phyloP scores from a whole-genome alignment of 2,888 invertebrate genomes.

The Sinotaia quadrata region DNA sequence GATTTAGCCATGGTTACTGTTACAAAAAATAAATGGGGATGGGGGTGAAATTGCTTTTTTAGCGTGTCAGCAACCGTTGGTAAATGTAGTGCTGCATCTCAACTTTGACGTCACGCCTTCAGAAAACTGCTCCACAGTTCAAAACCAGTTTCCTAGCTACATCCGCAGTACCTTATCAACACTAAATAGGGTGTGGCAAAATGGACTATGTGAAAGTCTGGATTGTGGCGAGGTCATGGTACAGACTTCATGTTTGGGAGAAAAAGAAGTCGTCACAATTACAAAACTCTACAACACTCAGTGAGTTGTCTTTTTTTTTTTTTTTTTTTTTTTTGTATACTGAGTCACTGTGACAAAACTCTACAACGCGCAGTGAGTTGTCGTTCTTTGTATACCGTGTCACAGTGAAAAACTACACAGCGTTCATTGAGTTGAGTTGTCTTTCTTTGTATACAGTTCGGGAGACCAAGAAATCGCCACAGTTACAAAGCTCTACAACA shows the following conservation, averaged over 20 bases:
- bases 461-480: no score
- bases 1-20: no score
- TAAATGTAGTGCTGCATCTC: constrained; percentile 1
- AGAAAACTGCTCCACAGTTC: background rate
- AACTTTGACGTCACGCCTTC: constrained; percentile 3
- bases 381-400: no score
- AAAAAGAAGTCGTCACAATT: background rate
- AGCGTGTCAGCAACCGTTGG: constrained; percentile 9
- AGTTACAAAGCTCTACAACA: no score
- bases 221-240: constrained; percentile 19
- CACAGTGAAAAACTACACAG: no score
- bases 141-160: background rate
- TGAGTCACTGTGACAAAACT: no score
- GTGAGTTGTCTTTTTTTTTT: background rate
- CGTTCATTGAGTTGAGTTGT: no score
- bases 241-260: constrained; percentile 4
- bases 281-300: background rate
- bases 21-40: no score
- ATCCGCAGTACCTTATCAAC: constrained; percentile 13
- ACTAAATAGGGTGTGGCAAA: constrained; percentile 21
- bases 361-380: no score
- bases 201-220: constrained; percentile 22
- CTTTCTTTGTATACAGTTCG: no score
- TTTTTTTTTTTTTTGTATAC: no score
- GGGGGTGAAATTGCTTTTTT: background rate